Percentiles rank a stretch among this genome's conserved stretches.
phyloP scores from a whole-genome alignment of 2,888 invertebrate species.

The Cartodere bifasciata region DNA sequence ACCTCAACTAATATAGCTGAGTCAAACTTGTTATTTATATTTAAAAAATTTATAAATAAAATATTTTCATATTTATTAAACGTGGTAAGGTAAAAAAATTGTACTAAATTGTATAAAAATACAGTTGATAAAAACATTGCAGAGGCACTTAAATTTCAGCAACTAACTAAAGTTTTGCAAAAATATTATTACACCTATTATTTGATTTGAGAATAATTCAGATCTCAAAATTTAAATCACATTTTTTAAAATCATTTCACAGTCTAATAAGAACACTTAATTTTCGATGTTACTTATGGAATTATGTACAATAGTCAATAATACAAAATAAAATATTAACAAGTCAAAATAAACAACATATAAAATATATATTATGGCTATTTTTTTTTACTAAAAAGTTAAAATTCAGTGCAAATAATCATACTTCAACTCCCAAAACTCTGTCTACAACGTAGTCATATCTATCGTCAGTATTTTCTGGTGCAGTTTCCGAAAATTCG shows the following conservation, averaged over 20 bases:
- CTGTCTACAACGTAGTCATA: slow-evolving; percentile 76
- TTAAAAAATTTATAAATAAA: not conserved
- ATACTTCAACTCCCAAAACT: slow-evolving; percentile 75
- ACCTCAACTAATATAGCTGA: slow-evolving; percentile 31
- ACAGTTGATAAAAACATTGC: too few relatives aligned
- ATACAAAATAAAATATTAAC: slow-evolving; percentile 9
- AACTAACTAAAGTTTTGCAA: not conserved
- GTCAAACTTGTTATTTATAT: slow-evolving; percentile 11
- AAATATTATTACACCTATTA: slow-evolving; percentile 8
- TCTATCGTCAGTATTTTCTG: slow-evolving; percentile 40
- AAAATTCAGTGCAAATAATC: too few relatives aligned
- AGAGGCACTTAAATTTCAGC: not conserved
- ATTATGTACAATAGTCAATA: slow-evolving; percentile 11
- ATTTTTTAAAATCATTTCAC: slow-evolving; percentile 12
- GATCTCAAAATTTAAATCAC: too few relatives aligned
- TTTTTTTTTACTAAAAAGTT: slow-evolving; percentile 12
- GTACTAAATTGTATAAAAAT: too few relatives aligned
- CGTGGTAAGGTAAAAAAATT: too few relatives aligned
- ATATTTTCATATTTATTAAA: too few relatives aligned
- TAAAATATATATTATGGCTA: too few relatives aligned
- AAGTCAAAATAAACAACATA: slow-evolving; percentile 3
- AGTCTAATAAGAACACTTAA: slow-evolving; percentile 3
- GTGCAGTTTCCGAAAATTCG: slow-evolving; percentile 25
- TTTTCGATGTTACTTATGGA: slow-evolving; percentile 9
- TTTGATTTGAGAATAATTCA: too few relatives aligned